These are phyloP conservation scores for Mustelus asterias DNA, from an alignment of 2,113 vertebrate species.

Conservation along the genomic window DNA sequence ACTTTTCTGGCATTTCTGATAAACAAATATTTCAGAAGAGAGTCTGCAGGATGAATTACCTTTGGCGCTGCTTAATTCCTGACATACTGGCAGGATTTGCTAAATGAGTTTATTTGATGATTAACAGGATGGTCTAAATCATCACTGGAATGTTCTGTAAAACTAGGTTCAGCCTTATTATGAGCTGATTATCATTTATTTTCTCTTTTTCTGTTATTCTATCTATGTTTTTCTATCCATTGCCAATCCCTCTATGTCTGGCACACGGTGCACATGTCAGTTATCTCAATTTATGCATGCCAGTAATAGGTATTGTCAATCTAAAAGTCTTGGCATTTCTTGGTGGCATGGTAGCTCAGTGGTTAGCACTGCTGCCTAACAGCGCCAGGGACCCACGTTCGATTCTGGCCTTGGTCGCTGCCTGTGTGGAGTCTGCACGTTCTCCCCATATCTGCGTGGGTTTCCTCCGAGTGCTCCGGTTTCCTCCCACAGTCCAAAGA, in stretches of 20 bases:
- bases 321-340: neutral
- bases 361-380: too few relatives aligned
- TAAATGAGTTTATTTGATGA: constrained; percentile 11
- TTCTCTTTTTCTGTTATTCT: neutral
- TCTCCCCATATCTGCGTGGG: too few relatives aligned
- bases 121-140: neutral
- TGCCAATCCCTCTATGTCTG: neutral
- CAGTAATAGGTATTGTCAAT: neutral
- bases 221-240: neutral
- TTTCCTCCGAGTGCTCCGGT: too few relatives aligned
- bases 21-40: neutral
- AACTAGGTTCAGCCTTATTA: neutral
- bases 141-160: neutral
- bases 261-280: neutral
- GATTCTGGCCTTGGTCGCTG: too few relatives aligned
- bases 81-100: neutral
- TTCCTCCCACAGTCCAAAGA: too few relatives aligned
- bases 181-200: neutral
- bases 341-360: too few relatives aligned
- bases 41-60: neutral
- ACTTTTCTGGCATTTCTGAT: neutral
- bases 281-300: neutral
- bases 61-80: neutral
- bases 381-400: too few relatives aligned
- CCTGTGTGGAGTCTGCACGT: too few relatives aligned